Base-by-base conservation (phyloP, 2,797 vertebrate genomes). In the Peromyscus attwateri region DNA sequence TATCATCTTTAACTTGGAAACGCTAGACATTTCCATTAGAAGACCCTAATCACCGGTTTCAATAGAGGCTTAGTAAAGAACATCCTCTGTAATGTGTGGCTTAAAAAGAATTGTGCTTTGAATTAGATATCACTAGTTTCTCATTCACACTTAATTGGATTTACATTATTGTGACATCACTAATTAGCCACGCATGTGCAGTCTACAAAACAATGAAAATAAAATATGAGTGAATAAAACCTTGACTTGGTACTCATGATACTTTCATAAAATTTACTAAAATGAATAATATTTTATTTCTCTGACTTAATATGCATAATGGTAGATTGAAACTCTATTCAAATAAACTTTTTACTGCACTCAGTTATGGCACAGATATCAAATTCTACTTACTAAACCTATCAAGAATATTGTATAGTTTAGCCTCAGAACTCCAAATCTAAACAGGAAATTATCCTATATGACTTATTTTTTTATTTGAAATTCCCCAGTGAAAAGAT, bases 1-100 rank as follows among this genome's bases (percentile, higher is more conserved):
- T 2, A 57, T 87, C 84, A 94, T 71, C 49, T 11, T 92, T 92
- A 95, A 73, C 37, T 79, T 62, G 29, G 12, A 95, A 17, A 77
- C 27, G 14, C 62, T 82, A 43, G 84, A 92, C 75, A 71, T 9
- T 76, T 94, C 16, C 49, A 90, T 94, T 97, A 82, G 71, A 81
- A 46, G 64, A 89, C 40, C 10, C 6, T 73, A 89, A 90, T 79
- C 76, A 37, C 68, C 89, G 21, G 40, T 4, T 66, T 92, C 52
- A 40, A 31, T n/a, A 71, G 64, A 70, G 43, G n/a, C 64, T 89
- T 95, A 90, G 77, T 92, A 88, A 94, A 79, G 81, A 80, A 75
- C 31, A 49, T 80, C 68, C 34, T 75, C 19, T 64, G 7, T 62
- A 91, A 37, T 25, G 68, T 10, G 3, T 6, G 43, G 55, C 16